Evolutionary conservation across 2,113 vertebrate genomes (phyloP), one percentile per base, ranked within the genome.

Genomic region (Gila orcuttii): DNA sequence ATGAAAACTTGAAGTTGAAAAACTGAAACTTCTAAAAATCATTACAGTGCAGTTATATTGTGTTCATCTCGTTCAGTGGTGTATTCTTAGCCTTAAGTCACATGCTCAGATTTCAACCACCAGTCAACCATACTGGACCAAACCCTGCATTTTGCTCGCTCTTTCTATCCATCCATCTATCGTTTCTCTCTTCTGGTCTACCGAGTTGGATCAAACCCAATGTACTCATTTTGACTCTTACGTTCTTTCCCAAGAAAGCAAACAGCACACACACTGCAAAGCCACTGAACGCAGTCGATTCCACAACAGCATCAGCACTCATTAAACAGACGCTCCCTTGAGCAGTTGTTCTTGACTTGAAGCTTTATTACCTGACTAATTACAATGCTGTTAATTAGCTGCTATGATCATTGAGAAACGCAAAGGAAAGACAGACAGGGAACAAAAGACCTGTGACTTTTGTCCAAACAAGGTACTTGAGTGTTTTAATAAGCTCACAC

Each of bases 291-390:
- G 4, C 9, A 25, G 39, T 50, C 36, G 2, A 47, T 23, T 23
- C 39, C n/a, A 5, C 79, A 80, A n/a, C 15, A 33, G 60, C 59
- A 28, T 25, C 64, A 25, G 68, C 23, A 12, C 47, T 83, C 50
- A 73, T 83, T 83, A 73, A 36, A 57, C 9, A 57, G 68, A 28
- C 2, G 1, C 33, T 83, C 82, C 82, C 82, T 74, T 73, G 50
- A 74, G 82, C 82, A 19, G 31, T 59, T 59, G 45, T 71, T 83
- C 68, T 73, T 73, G 66, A 83, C 82, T 69, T 69, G 64, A 69
- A 82, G 80, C 80, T 73, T 83, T 83, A 83, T 83, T 73, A 73
- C 82, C 68, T 73, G 82, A 78, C 74, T 66, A 64, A 86, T 64
- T 79, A 66, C 31, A 52, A 79, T 64, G n/a, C 47, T 55, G 57